Evolutionary conservation across 1,140 invertebrate species (phyloP).

Genomic region (Ylistrum balloti): DNA sequence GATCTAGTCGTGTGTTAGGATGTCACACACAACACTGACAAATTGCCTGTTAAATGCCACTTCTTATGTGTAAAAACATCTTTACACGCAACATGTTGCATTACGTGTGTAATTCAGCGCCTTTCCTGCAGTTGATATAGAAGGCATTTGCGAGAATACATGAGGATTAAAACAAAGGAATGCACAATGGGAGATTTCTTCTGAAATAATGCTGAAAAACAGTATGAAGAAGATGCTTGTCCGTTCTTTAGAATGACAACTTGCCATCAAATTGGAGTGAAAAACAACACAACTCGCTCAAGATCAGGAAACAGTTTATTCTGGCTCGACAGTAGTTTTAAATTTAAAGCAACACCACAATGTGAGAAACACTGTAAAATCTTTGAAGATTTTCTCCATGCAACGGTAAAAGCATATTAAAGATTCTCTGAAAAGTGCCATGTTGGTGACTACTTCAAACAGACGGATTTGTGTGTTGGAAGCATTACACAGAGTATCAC

Average conservation of each 20-base stretch:
- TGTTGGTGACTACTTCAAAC: constrained; percentile 13
- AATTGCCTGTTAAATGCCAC: neutral
- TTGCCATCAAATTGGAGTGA: neutral
- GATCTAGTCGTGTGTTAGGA: neutral
- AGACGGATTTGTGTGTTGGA: neutral
- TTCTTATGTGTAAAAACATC: neutral
- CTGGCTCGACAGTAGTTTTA: constrained; percentile 17
- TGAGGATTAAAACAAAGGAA: neutral
- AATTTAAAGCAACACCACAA: constrained; percentile 17
- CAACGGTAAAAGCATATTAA: constrained; percentile 18
- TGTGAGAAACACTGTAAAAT: neutral
- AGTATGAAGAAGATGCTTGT: neutral
- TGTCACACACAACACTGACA: neutral
- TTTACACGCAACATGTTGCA: neutral
- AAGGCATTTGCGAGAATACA: neutral
- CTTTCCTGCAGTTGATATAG: neutral
- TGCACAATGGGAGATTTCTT: neutral
- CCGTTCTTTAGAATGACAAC: neutral
- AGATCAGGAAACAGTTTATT: constrained; percentile 18
- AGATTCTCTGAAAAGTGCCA: neutral
- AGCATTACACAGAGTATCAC: neutral
- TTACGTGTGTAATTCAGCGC: neutral
- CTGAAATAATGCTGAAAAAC: neutral
- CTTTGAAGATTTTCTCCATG: neutral
- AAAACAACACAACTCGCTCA: neutral